Evolutionary conservation across 2,113 vertebrate species (phyloP).

Genomic region (Chaetodon auriga): DNA sequence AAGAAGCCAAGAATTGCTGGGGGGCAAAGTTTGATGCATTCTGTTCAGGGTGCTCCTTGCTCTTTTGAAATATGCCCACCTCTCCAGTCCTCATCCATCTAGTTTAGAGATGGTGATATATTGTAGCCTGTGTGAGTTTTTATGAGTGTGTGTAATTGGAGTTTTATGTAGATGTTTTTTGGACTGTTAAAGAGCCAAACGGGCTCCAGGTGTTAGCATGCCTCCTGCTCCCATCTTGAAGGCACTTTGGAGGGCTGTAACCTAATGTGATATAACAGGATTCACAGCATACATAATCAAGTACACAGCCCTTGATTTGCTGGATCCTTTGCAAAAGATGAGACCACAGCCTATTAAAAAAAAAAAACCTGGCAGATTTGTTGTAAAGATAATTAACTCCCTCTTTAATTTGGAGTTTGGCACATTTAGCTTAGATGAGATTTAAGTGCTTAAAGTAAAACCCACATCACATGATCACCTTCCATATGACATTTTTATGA

Average conservation of each 20-base stretch:
- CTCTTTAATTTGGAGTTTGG: constrained; percentile 56
- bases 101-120: constrained; percentile 67
- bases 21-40: constrained; percentile 70
- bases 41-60: constrained; percentile 54
- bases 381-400: constrained; percentile 58
- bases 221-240: constrained; percentile 41
- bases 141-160: constrained; percentile 75
- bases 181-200: constrained; percentile 70
- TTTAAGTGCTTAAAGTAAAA: constrained; percentile 35
- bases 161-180: constrained; percentile 76
- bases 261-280: constrained; percentile 13
- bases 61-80: constrained; percentile 71
- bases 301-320: background rate
- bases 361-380: constrained; percentile 32
- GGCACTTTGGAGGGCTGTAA: constrained; percentile 37
- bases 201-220: constrained; percentile 68
- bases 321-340: background rate
- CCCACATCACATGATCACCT: constrained; percentile 2
- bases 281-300: background rate
- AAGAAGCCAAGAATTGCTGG: constrained; percentile 67
- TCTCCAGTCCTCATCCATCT: constrained; percentile 69
- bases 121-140: constrained; percentile 58
- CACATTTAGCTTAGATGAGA: constrained; percentile 9
- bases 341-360: constrained; percentile 21
- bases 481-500: constrained; percentile 13